phyloP scores from a whole-genome alignment of 1,140 invertebrate species.

The Anoplolepis gracilipes region DNA sequence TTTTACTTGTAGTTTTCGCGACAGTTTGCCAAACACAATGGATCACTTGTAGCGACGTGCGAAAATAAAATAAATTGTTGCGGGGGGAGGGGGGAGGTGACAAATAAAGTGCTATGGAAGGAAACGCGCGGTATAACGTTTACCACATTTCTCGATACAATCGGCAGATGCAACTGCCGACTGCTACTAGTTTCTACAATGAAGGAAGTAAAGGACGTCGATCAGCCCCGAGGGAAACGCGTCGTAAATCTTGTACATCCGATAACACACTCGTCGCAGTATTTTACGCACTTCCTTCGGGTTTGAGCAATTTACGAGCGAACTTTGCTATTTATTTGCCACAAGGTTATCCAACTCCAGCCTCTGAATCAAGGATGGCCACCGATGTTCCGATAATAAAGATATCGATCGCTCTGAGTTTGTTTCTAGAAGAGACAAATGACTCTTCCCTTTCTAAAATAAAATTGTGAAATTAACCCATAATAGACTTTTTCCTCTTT shows the following conservation, averaged over 20 bases:
- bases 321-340: conserved; percentile 39
- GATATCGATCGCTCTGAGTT: neutral
- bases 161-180: neutral
- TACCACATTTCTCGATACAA: neutral
- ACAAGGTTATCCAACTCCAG: neutral
- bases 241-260: conserved; percentile 53
- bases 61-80: conserved; percentile 30
- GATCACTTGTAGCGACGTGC: neutral
- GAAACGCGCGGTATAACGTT: conserved; percentile 12
- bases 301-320: conserved; percentile 47
- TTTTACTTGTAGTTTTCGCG: neutral
- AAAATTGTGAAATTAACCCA: neutral
- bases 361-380: neutral
- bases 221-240: conserved; percentile 42
- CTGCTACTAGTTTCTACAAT: conserved; percentile 11
- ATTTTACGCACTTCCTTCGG: conserved; percentile 30
- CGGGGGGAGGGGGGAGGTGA: too few relatives aligned
- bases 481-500: neutral
- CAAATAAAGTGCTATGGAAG: conserved; percentile 2
- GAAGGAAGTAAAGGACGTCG: neutral
- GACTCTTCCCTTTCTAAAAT: neutral
- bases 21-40: neutral
- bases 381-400: conserved; percentile 37
- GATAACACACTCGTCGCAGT: conserved; percentile 1
- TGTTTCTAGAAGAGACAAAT: neutral